Evolutionary conservation across 2,113 vertebrate genomes (phyloP).

Genomic region (Corythornis madagascariensis): DNA sequence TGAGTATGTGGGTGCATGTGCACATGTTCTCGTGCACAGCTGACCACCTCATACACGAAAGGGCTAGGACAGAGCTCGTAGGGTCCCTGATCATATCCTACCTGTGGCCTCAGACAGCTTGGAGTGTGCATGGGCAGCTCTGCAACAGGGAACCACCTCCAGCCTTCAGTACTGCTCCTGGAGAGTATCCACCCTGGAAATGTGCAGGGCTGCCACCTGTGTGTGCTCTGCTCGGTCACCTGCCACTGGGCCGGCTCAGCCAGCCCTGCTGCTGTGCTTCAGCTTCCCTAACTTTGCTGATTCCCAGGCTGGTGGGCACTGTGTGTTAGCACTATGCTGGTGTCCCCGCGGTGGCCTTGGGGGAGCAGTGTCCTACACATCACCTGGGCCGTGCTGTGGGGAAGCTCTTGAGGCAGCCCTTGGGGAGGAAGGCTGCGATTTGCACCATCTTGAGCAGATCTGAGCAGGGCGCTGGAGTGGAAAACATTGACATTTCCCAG

Average conservation of each 20-base stretch:
- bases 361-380: background rate
- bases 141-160: background rate
- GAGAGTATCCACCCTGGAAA: background rate
- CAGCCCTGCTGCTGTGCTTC: background rate
- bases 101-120: background rate
- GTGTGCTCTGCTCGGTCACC: accelerated
- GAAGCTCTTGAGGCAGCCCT: background rate
- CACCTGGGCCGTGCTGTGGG: accelerated
- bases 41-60: no score
- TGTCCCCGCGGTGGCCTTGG: accelerated
- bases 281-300: background rate
- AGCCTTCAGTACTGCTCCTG: background rate
- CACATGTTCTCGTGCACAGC: background rate
- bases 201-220: accelerated
- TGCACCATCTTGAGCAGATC: conserved; percentile 56
- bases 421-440: background rate
- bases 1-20: background rate
- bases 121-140: background rate
- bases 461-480: conserved; percentile 28
- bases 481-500: conserved; percentile 51
- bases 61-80: no score
- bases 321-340: accelerated
- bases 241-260: background rate
- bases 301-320: accelerated
- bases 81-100: no score